These are phyloP conservation scores for Machimus rusticus DNA, from an alignment of 2,888 invertebrate genomes.

Conservation along the genomic window DNA sequence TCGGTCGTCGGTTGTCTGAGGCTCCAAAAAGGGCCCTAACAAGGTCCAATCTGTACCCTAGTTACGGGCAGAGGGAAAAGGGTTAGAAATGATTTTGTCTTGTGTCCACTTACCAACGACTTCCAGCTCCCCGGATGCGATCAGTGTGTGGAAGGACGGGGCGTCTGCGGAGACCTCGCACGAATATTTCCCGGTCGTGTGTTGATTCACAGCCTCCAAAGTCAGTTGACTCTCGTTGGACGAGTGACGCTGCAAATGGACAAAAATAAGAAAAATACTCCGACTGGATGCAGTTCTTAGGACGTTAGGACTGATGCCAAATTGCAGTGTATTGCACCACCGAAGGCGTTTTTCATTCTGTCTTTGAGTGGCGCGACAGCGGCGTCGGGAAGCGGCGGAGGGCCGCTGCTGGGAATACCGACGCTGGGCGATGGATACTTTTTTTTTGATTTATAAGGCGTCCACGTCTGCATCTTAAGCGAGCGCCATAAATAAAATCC, in stretches of 20 bases:
- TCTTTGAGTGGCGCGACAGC: not conserved
- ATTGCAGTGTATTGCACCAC: not conserved
- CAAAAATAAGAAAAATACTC: conserved; percentile 27
- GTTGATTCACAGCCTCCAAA: conserved; percentile 57
- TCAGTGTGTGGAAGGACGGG: conserved; percentile 63
- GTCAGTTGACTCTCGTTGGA: conserved; percentile 63
- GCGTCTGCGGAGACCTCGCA: conserved; percentile 64
- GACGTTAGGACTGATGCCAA: conserved; percentile 44
- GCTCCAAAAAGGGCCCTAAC: not conserved
- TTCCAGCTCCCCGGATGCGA: conserved; percentile 61
- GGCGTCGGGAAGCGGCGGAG: too few relatives aligned
- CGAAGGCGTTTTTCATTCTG: not conserved
- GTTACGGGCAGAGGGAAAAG: not conserved
- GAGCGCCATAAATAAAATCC: not conserved
- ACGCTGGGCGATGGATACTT: not conserved
- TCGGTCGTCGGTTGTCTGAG: not conserved
- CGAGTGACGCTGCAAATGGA: conserved; percentile 49
- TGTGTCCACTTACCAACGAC: conserved; percentile 60
- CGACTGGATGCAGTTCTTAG: not conserved
- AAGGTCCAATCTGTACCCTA: not conserved
- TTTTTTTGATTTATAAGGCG: conserved; percentile 17
- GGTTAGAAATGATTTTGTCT: not conserved
- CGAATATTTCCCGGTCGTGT: conserved; percentile 61
- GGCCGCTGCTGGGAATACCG: not conserved
- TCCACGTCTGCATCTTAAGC: not conserved